A percentile compares a stretch with the other conserved stretches of the same genome.
phyloP scores from a whole-genome alignment of 2,888 invertebrate species.

The Macroteleia sp. region DNA sequence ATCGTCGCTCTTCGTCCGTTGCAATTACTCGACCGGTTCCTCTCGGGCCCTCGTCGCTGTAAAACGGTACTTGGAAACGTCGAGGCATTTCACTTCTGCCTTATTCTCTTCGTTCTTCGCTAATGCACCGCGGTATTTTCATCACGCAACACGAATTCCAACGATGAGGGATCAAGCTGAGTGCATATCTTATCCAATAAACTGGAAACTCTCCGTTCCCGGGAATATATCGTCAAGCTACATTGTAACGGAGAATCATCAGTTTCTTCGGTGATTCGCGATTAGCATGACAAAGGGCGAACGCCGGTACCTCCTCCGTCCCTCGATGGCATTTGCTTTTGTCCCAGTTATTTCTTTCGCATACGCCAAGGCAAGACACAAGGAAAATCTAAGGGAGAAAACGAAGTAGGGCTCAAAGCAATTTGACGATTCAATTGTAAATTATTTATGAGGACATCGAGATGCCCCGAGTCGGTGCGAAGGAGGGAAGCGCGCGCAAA shows the following conservation, averaged over 20 bases:
- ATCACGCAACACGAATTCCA: conserved; percentile 54
- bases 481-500: conserved; percentile 61
- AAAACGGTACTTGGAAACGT: conserved; percentile 63
- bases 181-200: conserved; percentile 22
- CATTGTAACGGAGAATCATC: too few relatives aligned
- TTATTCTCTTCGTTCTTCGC: conserved; percentile 26
- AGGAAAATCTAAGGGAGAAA: too few relatives aligned
- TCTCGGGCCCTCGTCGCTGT: conserved; percentile 60
- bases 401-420: too few relatives aligned
- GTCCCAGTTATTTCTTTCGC: too few relatives aligned
- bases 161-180: conserved; percentile 11
- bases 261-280: too few relatives aligned
- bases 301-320: too few relatives aligned
- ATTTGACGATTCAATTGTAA: conserved; percentile 61
- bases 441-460: conserved; percentile 63
- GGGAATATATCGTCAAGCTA: not conserved
- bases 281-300: too few relatives aligned
- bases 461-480: not conserved
- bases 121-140: conserved; percentile 42
- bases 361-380: too few relatives aligned
- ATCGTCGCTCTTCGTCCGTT: conserved; percentile 63
- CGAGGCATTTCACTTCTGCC: conserved; percentile 47
- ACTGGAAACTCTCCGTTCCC: conserved; percentile 15
- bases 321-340: too few relatives aligned
- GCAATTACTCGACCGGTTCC: conserved; percentile 74